These are phyloP conservation scores for Pristionchus arcanus DNA, from an alignment of 2,888 invertebrate species.

Conservation along the genomic window DNA sequence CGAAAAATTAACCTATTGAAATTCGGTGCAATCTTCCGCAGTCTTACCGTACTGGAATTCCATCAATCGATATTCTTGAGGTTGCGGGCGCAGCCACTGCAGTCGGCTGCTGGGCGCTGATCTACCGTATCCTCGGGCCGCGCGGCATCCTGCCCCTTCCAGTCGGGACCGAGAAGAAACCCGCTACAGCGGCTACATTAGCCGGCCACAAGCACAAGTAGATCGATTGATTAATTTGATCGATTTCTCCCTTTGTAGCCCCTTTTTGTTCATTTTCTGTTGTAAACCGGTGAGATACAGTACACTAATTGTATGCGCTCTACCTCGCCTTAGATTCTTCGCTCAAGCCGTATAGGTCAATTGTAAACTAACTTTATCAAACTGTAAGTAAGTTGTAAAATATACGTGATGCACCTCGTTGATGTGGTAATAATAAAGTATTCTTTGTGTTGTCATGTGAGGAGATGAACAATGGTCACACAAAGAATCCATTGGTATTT, in stretches of 20 bases:
- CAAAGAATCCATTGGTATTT: neutral
- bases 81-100: slow-evolving; percentile 72
- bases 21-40: too few species aligned
- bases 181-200: neutral
- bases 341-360: neutral
- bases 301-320: neutral
- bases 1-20: too few species aligned
- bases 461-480: neutral
- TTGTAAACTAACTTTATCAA: neutral
- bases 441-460: neutral
- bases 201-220: slow-evolving; percentile 6
- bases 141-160: slow-evolving; percentile 41
- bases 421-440: slow-evolving; percentile 8
- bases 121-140: slow-evolving; percentile 54
- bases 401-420: neutral
- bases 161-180: slow-evolving; percentile 34
- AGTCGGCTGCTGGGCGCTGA: slow-evolving; percentile 71
- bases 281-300: slow-evolving; percentile 30
- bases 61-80: slow-evolving; percentile 53
- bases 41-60: neutral
- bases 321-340: slow-evolving; percentile 1
- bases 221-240: neutral
- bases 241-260: neutral
- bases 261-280: neutral
- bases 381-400: slow-evolving; percentile 30